Conservation (phyloP, 2,888 invertebrate genomes). For the Trichogramma dendrolimi region DNA sequence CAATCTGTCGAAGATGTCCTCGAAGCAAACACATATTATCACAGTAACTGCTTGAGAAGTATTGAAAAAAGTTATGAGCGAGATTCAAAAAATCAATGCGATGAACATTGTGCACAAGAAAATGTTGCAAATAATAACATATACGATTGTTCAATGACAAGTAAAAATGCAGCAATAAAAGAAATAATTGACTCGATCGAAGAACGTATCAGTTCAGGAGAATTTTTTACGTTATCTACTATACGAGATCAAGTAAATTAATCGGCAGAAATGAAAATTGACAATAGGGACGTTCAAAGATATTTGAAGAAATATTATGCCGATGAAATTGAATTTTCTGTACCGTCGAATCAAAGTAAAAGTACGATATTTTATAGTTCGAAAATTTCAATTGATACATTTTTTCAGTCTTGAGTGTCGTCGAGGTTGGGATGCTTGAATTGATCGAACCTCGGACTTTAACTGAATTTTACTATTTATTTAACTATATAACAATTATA, state of each 20-base stretch:
- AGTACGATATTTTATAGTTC: slow-evolving; percentile 15
- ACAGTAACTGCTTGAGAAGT: slow-evolving; percentile 15
- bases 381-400: slow-evolving; percentile 7
- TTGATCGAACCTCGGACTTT: too few relatives aligned
- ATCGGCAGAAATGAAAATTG: not conserved
- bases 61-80: slow-evolving; percentile 14
- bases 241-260: slow-evolving; percentile 5
- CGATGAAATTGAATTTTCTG: slow-evolving; percentile 11
- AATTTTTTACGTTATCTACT: slow-evolving; percentile 9
- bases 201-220: not conserved
- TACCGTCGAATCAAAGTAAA: slow-evolving; percentile 14
- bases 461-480: too few relatives aligned
- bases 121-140: not conserved
- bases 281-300: slow-evolving; percentile 14
- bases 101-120: not conserved
- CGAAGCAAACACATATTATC: slow-evolving; percentile 15
- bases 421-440: too few relatives aligned
- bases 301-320: slow-evolving; percentile 8
- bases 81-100: not conserved
- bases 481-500: too few relatives aligned
- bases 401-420: too few relatives aligned
- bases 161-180: not conserved
- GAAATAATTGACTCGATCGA: not conserved
- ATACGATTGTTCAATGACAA: not conserved
- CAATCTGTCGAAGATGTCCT: slow-evolving; percentile 9